Conservation (phyloP, 2,113 vertebrate species). For the Hippocampus guttulatus region DNA sequence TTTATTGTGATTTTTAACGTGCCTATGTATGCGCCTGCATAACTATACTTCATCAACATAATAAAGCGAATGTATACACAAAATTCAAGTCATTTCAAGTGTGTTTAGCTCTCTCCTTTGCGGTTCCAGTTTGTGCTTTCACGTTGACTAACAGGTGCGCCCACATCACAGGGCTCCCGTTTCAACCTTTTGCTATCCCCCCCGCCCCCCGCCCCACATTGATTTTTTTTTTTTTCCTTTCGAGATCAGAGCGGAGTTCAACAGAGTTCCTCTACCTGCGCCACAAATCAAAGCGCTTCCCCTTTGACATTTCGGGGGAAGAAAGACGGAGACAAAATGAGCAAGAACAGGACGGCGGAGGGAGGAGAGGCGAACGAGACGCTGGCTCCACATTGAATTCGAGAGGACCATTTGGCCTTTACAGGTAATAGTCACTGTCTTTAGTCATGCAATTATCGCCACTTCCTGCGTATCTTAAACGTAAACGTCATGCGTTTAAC, state of each 20-base stretch:
- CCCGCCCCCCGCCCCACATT: slow-evolving; percentile 14
- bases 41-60: no score
- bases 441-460: slow-evolving; percentile 33
- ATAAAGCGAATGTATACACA: no score
- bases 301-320: slow-evolving; percentile 60
- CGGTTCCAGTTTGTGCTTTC: background rate
- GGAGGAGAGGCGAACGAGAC: slow-evolving; percentile 19
- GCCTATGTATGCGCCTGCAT: no score
- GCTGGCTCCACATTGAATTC: slow-evolving; percentile 39
- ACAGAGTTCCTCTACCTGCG: slow-evolving; percentile 45
- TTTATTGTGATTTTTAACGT: background rate
- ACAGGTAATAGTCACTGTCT: slow-evolving; percentile 35
- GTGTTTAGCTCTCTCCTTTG: background rate
- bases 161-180: slow-evolving; percentile 15
- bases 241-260: slow-evolving; percentile 51
- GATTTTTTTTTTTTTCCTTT: slow-evolving; percentile 43
- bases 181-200: slow-evolving; percentile 45
- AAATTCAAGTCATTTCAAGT: background rate
- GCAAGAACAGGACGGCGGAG: background rate
- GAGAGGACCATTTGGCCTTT: slow-evolving; percentile 53
- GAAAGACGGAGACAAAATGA: slow-evolving; percentile 36
- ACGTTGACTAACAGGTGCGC: slow-evolving; percentile 5
- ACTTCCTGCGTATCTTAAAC: slow-evolving; percentile 12
- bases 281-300: slow-evolving; percentile 61
- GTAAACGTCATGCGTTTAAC: no score